Base-by-base conservation (phyloP, 2,113 vertebrate genomes). In the Otis tarda region DNA sequence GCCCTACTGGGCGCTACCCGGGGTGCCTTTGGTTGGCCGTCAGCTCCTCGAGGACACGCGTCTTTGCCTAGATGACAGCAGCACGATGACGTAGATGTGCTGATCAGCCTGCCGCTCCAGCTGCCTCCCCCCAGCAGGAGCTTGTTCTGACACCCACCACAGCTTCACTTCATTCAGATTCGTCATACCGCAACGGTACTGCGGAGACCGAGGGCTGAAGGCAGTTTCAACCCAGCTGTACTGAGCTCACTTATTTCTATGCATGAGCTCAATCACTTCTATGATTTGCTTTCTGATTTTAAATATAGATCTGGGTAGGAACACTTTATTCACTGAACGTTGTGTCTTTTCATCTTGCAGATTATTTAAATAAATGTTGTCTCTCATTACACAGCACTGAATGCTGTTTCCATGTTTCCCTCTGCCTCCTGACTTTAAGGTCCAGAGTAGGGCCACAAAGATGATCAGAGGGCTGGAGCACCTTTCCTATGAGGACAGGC, bases 171-270 rank as follows among this genome's bases (percentile, higher is more conserved):
- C 41, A 43, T 43, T 43, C 41, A 43, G 41, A 1, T 37, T 37
- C 4, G 1, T 39, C 27, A 2, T 13, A 31, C 39, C 2, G 0
- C 31, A 33, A 24, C 0, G 0, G 20, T 15, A 15, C 56, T 14
- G 33, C 1, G 0, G 56, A 52, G 28, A 59, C 37, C 0, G 1
- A 17, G 63, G 28, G 20, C 11, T 37, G 50, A 69, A 43, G 61
- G 43, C 31, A 23, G 20, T 28, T 75, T 75, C 49, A 52, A 13
- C 50, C 20, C 20, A 85, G 33, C 23, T 52, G 33, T 43, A 15
- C 41, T 1, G 2, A 82, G 52, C n/a, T 65, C 23, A 5, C 52
- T 65, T 43, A 33, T 25, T 82, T 77, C n/a, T 70, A 4, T 35
- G 20, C 41, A 43, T 2, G 2, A 82, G 52, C n/a, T 65, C 23